Percentiles rank a stretch among this genome's conserved stretches.
Evolutionary conservation across 2,113 vertebrate species (phyloP).

Genomic region (Salvelinus fontinalis): DNA sequence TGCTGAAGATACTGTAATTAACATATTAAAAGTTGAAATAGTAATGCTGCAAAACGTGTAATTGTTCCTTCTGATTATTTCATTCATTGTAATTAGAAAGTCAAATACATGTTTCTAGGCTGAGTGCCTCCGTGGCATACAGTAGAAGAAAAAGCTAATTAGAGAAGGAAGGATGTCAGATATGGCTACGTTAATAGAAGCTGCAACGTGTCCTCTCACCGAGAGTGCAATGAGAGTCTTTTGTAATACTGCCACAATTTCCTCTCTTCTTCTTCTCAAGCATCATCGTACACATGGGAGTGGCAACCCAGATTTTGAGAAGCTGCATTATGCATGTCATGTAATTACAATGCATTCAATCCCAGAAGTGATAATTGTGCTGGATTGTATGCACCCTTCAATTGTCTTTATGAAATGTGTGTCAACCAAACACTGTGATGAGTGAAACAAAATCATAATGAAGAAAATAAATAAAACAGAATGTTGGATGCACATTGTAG

Average conservation of each 20-base stretch:
- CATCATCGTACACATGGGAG: constrained; percentile 33
- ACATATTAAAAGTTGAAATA: background rate
- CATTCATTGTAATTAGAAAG: too few relatives aligned
- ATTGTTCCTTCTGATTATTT: background rate
- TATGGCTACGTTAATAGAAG: constrained; percentile 63
- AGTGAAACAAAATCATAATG: too few relatives aligned
- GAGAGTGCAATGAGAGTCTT: constrained; percentile 61
- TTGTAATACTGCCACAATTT: constrained; percentile 70
- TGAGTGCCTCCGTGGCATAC: background rate
- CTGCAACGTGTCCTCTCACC: constrained; percentile 85
- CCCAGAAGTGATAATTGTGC: background rate
- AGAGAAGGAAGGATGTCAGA: constrained; percentile 44
- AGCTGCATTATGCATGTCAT: constrained; percentile 21
- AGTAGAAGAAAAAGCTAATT: background rate
- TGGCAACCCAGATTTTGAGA: constrained; percentile 27
- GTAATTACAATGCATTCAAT: background rate
- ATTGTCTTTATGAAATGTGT: too few relatives aligned
- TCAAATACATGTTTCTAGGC: background rate
- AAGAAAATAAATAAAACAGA: too few relatives aligned
- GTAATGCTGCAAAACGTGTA: background rate
- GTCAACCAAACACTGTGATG: too few relatives aligned
- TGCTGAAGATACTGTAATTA: too few relatives aligned
- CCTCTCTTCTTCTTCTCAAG: constrained; percentile 39
- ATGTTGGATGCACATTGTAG: too few relatives aligned
- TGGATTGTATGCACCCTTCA: too few relatives aligned